These are phyloP conservation scores for Pelosia muscerda DNA, from an alignment of 2,888 invertebrate genomes.

Conservation along the genomic window DNA sequence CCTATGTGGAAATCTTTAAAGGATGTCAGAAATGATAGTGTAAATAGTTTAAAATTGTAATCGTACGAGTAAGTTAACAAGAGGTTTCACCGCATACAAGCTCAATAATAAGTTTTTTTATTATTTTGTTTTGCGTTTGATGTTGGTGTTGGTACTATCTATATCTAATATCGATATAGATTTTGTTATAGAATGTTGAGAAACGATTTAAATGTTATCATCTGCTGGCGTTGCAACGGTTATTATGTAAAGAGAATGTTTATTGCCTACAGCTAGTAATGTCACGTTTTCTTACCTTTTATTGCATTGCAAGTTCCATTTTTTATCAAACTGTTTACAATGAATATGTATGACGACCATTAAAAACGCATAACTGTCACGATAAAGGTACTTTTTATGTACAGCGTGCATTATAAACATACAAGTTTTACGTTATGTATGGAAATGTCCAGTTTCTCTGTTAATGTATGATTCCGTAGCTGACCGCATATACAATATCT, in stretches of 20 bases:
- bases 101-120: not conserved
- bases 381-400: slow-evolving; percentile 29
- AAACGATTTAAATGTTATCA: not conserved
- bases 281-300: slow-evolving; percentile 36
- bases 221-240: not conserved
- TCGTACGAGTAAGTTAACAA: too few species aligned
- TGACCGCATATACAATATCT: too few species aligned
- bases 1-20: too few species aligned
- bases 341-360: slow-evolving; percentile 42
- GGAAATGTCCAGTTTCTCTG: slow-evolving; percentile 6
- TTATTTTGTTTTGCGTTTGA: not conserved
- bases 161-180: not conserved
- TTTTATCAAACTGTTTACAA: slow-evolving; percentile 50
- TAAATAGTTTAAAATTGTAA: too few species aligned
- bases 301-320: slow-evolving; percentile 39
- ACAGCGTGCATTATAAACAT: slow-evolving; percentile 16
- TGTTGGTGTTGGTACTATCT: not conserved
- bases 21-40: too few species aligned
- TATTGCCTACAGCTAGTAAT: slow-evolving; percentile 28
- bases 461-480: too few species aligned
- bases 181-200: not conserved
- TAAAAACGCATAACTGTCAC: slow-evolving; percentile 44
- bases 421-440: not conserved
- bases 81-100: not conserved
- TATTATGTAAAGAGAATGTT: not conserved